These are phyloP conservation scores for Cardinalis cardinalis DNA, from an alignment of 2,113 vertebrate genomes.

Conservation along the genomic window DNA sequence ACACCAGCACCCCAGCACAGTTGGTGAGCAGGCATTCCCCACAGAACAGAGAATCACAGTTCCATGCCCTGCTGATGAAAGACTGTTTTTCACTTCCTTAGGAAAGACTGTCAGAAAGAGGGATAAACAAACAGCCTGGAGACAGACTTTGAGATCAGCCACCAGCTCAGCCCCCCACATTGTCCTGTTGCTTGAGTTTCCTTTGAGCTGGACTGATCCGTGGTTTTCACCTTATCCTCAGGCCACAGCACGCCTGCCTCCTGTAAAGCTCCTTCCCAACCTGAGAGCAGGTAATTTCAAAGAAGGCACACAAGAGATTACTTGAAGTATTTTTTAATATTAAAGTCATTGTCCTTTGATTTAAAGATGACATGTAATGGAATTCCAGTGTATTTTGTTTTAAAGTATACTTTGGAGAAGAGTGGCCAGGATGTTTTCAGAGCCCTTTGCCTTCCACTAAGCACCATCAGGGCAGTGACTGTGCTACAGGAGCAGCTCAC, in stretches of 20 bases:
- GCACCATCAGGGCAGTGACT: neutral
- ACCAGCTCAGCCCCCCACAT: neutral
- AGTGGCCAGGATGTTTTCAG: neutral
- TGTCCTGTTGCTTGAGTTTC: neutral
- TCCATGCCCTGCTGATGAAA: neutral
- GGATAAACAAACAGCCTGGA: neutral
- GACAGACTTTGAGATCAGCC: neutral
- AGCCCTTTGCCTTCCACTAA: neutral
- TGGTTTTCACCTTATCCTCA: neutral
- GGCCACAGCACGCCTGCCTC: neutral
- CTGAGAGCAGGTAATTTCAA: neutral
- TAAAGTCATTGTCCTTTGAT: neutral
- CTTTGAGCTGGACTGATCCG: neutral
- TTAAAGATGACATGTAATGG: neutral
- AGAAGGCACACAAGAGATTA: neutral
- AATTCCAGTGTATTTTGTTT: slow-evolving; percentile 45
- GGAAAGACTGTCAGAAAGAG: neutral
- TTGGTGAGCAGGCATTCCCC: neutral
- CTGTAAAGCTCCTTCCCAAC: neutral
- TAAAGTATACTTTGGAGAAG: neutral
- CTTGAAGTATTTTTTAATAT: slow-evolving; percentile 28
- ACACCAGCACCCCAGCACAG: neutral
- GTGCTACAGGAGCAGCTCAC: fast-evolving
- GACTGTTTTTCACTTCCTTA: neutral
- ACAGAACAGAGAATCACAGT: neutral